These are phyloP conservation scores for Gastracanthus pulcherrimus DNA, from an alignment of 2,888 invertebrate species.

Conservation along the genomic window DNA sequence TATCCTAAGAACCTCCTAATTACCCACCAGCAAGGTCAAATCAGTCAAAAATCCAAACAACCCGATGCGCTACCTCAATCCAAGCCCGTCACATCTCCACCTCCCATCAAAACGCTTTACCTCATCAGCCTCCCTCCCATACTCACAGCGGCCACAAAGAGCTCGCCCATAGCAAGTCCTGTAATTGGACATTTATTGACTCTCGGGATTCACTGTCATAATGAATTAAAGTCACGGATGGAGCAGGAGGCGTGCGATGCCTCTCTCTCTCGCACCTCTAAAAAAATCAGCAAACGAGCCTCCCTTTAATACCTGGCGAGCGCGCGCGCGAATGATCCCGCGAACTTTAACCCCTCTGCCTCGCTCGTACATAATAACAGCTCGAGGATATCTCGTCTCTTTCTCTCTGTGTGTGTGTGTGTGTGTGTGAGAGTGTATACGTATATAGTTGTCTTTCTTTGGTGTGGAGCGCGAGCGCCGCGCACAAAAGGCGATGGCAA, in stretches of 20 bases:
- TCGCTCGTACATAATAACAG: slow-evolving; percentile 44
- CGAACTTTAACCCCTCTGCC: slow-evolving; percentile 48
- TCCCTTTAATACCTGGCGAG: slow-evolving; percentile 27
- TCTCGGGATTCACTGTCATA: slow-evolving; percentile 31
- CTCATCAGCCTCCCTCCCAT: no score
- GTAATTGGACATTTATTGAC: slow-evolving; percentile 55
- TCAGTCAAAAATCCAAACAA: no score
- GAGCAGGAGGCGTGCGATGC: background rate
- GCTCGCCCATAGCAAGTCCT: background rate
- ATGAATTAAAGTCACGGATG: slow-evolving; percentile 50
- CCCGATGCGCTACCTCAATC: no score
- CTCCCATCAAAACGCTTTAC: no score
- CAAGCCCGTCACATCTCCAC: no score
- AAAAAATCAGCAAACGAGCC: slow-evolving; percentile 12
- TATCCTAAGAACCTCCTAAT: no score
- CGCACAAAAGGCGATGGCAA: slow-evolving; percentile 56
- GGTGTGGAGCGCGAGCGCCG: background rate
- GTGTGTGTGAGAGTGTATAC: background rate
- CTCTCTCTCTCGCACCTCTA: background rate
- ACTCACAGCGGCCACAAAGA: no score
- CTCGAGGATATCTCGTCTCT: slow-evolving; percentile 2
- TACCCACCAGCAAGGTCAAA: no score
- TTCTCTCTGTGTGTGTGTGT: background rate
- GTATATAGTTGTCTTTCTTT: slow-evolving; percentile 37
- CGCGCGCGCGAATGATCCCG: no score